phyloP scores from a whole-genome alignment of 2,888 invertebrate species.

The Agriopis aurantiaria region DNA sequence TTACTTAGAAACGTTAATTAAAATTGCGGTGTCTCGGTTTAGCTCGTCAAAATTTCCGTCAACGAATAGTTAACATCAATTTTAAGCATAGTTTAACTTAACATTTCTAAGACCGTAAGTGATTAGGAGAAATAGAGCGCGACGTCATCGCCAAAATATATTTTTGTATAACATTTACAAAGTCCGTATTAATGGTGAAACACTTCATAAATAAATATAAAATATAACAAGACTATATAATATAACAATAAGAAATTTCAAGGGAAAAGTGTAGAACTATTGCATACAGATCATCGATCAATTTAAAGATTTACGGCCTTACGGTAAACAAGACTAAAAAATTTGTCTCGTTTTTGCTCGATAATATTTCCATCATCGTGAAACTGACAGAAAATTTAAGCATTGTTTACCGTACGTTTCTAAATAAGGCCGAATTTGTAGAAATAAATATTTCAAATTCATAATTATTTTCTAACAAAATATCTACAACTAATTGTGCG shows the following conservation, averaged over 20 bases:
- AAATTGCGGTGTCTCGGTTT: too few species aligned
- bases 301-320: background rate
- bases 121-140: too few species aligned
- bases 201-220: conserved; percentile 11
- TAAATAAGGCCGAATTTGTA: background rate
- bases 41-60: too few species aligned
- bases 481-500: conserved; percentile 42
- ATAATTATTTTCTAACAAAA: conserved; percentile 30
- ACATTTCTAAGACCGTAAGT: too few species aligned
- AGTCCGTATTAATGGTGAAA: background rate
- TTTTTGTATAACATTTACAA: too few species aligned
- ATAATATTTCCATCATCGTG: too few species aligned
- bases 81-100: too few species aligned
- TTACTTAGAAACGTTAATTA: too few species aligned
- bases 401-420: background rate
- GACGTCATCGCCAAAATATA: too few species aligned
- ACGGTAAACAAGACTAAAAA: too few species aligned
- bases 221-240: conserved; percentile 26
- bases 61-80: too few species aligned
- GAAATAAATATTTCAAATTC: conserved; percentile 27
- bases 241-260: conserved; percentile 12
- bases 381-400: background rate
- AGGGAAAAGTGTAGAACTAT: conserved; percentile 11
- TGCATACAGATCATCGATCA: conserved; percentile 29
- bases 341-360: too few species aligned